Conservation (phyloP, 1,140 invertebrate genomes). For the Drosophila sturtevanti region DNA sequence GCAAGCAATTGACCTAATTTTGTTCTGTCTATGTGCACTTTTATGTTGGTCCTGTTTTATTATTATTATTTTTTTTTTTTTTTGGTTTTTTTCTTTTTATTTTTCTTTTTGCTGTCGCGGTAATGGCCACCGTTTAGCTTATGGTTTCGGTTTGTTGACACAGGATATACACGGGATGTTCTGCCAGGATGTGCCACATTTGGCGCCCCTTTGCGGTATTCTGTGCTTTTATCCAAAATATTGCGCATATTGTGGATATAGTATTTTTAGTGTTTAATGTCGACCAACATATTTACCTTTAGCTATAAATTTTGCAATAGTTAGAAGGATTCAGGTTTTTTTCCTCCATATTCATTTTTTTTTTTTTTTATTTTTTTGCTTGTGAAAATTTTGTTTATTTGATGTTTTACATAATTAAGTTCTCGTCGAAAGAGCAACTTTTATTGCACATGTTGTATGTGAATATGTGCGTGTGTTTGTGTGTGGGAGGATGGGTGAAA, state of each 20-base stretch:
- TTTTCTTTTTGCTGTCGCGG: slow-evolving; percentile 27
- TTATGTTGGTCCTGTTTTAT: slow-evolving; percentile 20
- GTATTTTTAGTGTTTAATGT: slow-evolving; percentile 16
- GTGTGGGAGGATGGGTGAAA: neutral
- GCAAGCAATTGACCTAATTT: slow-evolving; percentile 70
- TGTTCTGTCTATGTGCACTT: neutral
- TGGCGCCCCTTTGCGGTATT: slow-evolving; percentile 34
- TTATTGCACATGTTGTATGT: too few species aligned
- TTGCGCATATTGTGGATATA: slow-evolving; percentile 31
- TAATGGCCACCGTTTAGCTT: slow-evolving; percentile 58
- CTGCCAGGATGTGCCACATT: slow-evolving; percentile 46
- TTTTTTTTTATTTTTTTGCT: neutral
- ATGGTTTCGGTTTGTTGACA: slow-evolving; percentile 48
- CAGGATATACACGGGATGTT: slow-evolving; percentile 21
- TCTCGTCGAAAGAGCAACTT: slow-evolving; percentile 40
- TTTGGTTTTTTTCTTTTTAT: too few species aligned
- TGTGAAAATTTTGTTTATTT: slow-evolving; percentile 22
- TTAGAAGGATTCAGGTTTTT: neutral
- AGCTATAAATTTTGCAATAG: slow-evolving; percentile 1
- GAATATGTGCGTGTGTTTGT: neutral
- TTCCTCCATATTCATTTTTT: neutral
- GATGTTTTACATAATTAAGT: slow-evolving; percentile 48
- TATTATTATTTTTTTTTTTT: too few species aligned
- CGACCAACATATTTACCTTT: neutral
- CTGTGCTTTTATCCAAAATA: slow-evolving; percentile 46